Evolutionary conservation across 1,140 invertebrate species (phyloP), one percentile per base, ranked within the genome.

Genomic region (Physella acuta): DNA sequence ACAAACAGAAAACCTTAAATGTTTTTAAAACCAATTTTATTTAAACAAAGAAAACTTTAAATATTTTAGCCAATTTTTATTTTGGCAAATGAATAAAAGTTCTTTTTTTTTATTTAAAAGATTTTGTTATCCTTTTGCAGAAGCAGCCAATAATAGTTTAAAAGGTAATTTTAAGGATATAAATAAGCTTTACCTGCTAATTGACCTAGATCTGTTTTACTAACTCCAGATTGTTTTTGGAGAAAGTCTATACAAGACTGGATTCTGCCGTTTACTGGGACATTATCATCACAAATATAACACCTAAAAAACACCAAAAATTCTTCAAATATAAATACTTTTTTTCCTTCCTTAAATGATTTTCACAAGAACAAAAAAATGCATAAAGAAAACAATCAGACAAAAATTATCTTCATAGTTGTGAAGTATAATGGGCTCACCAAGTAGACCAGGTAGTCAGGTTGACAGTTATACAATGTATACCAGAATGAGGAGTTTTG

Each of bases 381-480:
- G 28, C 28, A 44, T 44, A 44, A 11, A 44, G 39, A 44, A 44
- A 44, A 20, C 36, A 30, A n/a, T n/a, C n/a, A n/a, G n/a, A n/a
- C n/a, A n/a, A n/a, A n/a, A n/a, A n/a, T n/a, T n/a, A 26, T 28
- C 3, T 3, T 28, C n/a, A 24, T 64, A 34, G 1, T 17, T 5
- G 16, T 30, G 5, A 1, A 14, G 37, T 33, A 30, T n/a, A n/a
- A 20, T n/a, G 3, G 3, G 71, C 77, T 76, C 73, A 94, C 89
- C 91, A 93, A 24, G 92, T 87, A 56, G 85, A 88, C 89, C 91
- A 93, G 2, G 87, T 84, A 20, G 88, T 87, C 3, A 90, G 91
- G 76, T 94, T 91, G 37, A 92, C 86, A 24, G 89, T 90, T 53
- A 95, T 76, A 8, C 88, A 87, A 85, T 96, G 94, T 20, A 84